phyloP scores from a whole-genome alignment of 2,888 invertebrate species.

The Drosophila paranaensis region DNA sequence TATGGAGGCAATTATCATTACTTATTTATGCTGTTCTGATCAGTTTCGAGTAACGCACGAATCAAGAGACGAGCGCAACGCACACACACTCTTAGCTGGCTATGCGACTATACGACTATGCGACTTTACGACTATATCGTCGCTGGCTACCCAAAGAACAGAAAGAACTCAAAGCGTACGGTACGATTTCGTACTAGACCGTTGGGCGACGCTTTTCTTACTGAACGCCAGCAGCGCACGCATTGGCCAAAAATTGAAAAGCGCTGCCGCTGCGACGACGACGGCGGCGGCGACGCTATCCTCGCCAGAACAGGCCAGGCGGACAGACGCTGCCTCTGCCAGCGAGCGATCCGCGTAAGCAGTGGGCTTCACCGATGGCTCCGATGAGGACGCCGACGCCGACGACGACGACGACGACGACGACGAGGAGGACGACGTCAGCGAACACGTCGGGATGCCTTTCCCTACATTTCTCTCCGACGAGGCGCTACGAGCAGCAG shows the following conservation, averaged over 20 bases:
- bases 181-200: slow-evolving; percentile 84
- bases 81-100: slow-evolving; percentile 64
- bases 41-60: slow-evolving; percentile 65
- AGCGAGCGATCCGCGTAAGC: slow-evolving; percentile 62
- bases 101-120: slow-evolving; percentile 25
- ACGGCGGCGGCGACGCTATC: slow-evolving; percentile 57
- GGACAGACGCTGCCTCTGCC: slow-evolving; percentile 38
- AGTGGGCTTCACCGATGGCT: slow-evolving; percentile 44
- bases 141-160: slow-evolving; percentile 64
- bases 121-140: slow-evolving; percentile 48
- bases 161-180: slow-evolving; percentile 83
- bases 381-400: slow-evolving; percentile 40
- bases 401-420: slow-evolving; percentile 36
- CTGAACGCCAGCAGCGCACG: slow-evolving; percentile 82
- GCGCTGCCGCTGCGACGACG: slow-evolving; percentile 53
- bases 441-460: slow-evolving; percentile 59
- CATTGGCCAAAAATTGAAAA: slow-evolving; percentile 74
- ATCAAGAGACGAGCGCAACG: slow-evolving; percentile 71
- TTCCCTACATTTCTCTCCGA: slow-evolving; percentile 75
- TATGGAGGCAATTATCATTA: slow-evolving; percentile 34
- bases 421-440: slow-evolving; percentile 15
- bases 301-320: slow-evolving; percentile 56
- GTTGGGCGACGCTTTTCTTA: slow-evolving; percentile 86
- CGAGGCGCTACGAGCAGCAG: slow-evolving; percentile 24
- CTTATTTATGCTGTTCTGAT: slow-evolving; percentile 42